Evolutionary conservation across 2,113 vertebrate species (phyloP).

Genomic region (Danionella cerebrum): DNA sequence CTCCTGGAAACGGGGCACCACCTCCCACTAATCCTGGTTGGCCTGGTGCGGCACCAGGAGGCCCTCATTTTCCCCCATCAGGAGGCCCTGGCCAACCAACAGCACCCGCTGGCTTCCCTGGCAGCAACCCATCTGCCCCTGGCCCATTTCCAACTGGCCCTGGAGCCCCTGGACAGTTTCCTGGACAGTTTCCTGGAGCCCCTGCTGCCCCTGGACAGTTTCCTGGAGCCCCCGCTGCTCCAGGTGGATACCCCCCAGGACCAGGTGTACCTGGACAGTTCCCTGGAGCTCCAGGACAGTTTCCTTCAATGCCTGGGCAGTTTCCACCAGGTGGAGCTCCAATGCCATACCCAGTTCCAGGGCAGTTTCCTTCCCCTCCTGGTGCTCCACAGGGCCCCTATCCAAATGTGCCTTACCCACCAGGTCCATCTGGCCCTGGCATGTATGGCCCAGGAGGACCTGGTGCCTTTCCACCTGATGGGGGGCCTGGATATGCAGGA

Average conservation of each 20-base stretch:
- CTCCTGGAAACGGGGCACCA: slow-evolving; percentile 41
- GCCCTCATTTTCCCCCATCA: slow-evolving; percentile 59
- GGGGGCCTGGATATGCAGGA: slow-evolving; percentile 44
- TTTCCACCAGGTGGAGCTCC: slow-evolving; percentile 59
- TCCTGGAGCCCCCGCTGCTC: slow-evolving; percentile 27
- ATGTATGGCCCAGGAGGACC: slow-evolving; percentile 66
- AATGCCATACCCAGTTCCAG: slow-evolving; percentile 50
- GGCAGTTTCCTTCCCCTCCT: slow-evolving; percentile 61
- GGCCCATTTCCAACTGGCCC: slow-evolving; percentile 58
- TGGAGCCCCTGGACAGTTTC: slow-evolving; percentile 46
- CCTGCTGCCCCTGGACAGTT: slow-evolving; percentile 49
- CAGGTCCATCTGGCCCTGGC: slow-evolving; percentile 51
- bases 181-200: not conserved
- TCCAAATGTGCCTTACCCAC: slow-evolving; percentile 57
- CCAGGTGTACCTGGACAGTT: slow-evolving; percentile 40
- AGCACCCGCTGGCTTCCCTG: slow-evolving; percentile 56
- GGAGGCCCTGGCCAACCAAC: slow-evolving; percentile 56
- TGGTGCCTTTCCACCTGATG: slow-evolving; percentile 44
- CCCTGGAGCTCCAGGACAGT: slow-evolving; percentile 33
- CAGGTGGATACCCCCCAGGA: slow-evolving; percentile 43
- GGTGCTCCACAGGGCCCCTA: slow-evolving; percentile 64
- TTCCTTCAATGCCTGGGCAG: slow-evolving; percentile 44
- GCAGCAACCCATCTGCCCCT: slow-evolving; percentile 54
- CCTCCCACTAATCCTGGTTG: slow-evolving; percentile 57
- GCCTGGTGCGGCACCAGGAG: slow-evolving; percentile 62